Evolutionary conservation across 2,888 invertebrate species (phyloP).

Genomic region (Chrysolina haemoptera): DNA sequence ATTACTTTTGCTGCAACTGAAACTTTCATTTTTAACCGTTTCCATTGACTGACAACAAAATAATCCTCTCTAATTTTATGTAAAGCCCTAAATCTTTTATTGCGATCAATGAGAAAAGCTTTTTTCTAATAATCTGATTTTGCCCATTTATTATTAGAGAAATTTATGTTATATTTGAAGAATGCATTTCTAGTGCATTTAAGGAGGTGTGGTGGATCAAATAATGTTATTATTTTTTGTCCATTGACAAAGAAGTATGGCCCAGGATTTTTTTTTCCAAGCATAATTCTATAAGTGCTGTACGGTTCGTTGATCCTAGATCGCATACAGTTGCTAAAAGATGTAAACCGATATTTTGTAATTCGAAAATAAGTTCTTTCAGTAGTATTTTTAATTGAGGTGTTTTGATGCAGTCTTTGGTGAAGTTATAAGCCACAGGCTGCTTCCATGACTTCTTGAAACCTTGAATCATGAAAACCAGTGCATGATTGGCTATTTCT

Average conservation of each 20-base stretch:
- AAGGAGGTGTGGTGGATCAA: constrained; percentile 19
- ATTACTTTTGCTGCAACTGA: constrained; percentile 18
- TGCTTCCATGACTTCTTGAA: constrained; percentile 31
- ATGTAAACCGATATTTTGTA: constrained; percentile 25
- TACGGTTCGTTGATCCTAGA: no score
- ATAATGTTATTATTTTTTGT: constrained; percentile 18
- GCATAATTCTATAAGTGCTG: no score
- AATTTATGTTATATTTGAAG: background rate
- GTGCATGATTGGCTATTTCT: constrained; percentile 29
- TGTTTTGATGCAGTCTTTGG: no score
- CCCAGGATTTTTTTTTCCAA: background rate
- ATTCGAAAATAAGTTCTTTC: constrained; percentile 26
- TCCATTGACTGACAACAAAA: constrained; percentile 22
- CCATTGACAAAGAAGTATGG: constrained; percentile 25
- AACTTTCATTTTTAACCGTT: constrained; percentile 6
- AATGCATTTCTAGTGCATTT: background rate
- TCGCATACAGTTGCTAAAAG: constrained; percentile 22
- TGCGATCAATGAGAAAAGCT: constrained; percentile 4
- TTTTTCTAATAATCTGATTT: constrained; percentile 8
- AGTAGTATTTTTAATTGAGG: no score
- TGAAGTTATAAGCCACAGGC: no score
- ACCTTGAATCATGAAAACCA: constrained; percentile 34
- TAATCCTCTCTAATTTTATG: constrained; percentile 10
- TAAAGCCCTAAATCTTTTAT: constrained; percentile 2
- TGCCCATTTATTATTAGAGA: constrained; percentile 1